phyloP scores from a whole-genome alignment of 2,797 vertebrate genomes.

The Anomalospiza imberbis region DNA sequence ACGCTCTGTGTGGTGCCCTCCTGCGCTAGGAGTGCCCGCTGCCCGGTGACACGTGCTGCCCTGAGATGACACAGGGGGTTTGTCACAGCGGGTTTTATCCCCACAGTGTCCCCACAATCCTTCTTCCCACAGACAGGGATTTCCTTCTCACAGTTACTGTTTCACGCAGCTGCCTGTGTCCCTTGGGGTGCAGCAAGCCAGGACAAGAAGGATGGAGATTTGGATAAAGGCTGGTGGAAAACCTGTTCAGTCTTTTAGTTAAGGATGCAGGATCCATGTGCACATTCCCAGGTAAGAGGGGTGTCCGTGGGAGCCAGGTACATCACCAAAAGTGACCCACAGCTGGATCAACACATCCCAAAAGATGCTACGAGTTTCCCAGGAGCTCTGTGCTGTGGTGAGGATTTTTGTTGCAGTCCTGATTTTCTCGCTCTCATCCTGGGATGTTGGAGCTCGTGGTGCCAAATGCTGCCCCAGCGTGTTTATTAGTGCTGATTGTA shows the following conservation, averaged over 20 bases:
- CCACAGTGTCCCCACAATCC: rapidly evolving
- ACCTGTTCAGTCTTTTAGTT: background rate
- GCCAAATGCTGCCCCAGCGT: slow-evolving; percentile 10
- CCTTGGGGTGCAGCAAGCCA: background rate
- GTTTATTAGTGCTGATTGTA: slow-evolving; percentile 52
- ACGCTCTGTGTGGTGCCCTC: background rate
- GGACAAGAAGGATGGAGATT: background rate
- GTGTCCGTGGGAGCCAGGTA: rapidly evolving
- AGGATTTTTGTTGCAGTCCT: background rate
- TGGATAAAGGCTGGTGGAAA: rapidly evolving
- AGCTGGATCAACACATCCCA: background rate
- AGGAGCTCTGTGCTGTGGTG: background rate
- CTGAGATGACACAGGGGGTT: background rate
- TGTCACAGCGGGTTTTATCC: rapidly evolving
- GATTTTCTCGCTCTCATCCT: background rate
- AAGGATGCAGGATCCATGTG: background rate
- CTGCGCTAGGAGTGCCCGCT: rapidly evolving
- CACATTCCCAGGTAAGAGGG: rapidly evolving
- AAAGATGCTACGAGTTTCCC: background rate
- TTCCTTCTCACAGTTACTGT: rapidly evolving
- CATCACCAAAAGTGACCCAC: background rate
- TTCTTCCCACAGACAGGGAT: background rate
- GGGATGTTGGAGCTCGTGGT: background rate
- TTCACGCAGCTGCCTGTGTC: rapidly evolving
- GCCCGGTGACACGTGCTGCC: rapidly evolving